Conservation (phyloP, 2,797 vertebrate species). For the Eulemur rubriventer region DNA sequence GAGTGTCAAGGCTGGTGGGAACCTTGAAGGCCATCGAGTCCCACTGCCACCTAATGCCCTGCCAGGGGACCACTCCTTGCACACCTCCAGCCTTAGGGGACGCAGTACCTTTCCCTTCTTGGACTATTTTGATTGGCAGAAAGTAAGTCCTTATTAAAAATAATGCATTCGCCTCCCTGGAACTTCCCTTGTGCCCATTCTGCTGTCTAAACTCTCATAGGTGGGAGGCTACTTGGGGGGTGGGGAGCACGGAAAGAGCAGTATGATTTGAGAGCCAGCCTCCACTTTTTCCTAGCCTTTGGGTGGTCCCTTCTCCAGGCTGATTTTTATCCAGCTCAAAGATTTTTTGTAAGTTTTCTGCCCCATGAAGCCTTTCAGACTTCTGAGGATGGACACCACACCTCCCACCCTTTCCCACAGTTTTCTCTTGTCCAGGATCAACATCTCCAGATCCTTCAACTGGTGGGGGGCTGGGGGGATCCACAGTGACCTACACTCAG, state of each 20-base stretch:
- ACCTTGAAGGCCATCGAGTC: background rate
- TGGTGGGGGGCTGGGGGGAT: background rate
- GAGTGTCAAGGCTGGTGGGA: background rate
- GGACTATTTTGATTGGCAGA: background rate
- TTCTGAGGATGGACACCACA: background rate
- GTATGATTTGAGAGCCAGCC: background rate
- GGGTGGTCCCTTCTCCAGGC: background rate
- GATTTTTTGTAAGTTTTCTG: background rate
- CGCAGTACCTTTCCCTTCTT: background rate
- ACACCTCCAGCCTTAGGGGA: background rate
- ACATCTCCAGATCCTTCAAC: background rate
- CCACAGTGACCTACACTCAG: background rate
- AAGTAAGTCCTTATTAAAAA: background rate
- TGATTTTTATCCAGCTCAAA: background rate
- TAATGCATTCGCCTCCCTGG: background rate
- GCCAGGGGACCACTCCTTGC: background rate
- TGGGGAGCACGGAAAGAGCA: background rate
- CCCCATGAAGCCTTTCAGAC: background rate
- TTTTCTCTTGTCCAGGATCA: slow-evolving; percentile 47
- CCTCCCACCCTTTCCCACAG: background rate
- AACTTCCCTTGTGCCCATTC: background rate
- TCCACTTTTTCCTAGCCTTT: background rate
- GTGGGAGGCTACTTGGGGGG: background rate
- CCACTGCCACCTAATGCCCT: background rate
- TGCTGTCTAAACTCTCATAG: background rate